phyloP scores from a whole-genome alignment of 2,113 vertebrate species.

The Saccopteryx leptura region DNA sequence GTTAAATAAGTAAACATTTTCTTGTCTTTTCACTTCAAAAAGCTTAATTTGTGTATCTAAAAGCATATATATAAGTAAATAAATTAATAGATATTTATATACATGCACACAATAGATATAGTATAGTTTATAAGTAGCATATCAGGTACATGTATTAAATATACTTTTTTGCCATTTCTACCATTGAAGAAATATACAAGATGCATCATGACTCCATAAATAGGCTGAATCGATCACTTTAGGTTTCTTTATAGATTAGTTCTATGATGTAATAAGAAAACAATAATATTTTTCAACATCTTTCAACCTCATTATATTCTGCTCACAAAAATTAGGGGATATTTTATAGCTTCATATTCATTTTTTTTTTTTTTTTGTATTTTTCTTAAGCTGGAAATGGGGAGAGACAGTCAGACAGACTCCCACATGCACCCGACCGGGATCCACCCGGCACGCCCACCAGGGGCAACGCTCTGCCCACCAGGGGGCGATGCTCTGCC shows the following conservation, averaged over 20 bases:
- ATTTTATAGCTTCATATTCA: too few relatives aligned
- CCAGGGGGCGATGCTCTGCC: too few relatives aligned
- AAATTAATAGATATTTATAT: neutral
- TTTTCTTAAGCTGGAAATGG: too few relatives aligned
- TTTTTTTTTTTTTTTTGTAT: too few relatives aligned
- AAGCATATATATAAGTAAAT: neutral
- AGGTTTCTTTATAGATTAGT: constrained; percentile 18
- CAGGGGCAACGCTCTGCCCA: too few relatives aligned
- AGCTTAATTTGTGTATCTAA: neutral
- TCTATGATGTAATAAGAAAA: neutral
- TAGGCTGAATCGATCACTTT: neutral
- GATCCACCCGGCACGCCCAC: too few relatives aligned
- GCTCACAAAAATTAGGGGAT: too few relatives aligned
- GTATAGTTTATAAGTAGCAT: neutral
- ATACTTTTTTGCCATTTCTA: neutral
- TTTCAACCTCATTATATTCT: neutral
- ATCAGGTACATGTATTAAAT: neutral
- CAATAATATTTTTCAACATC: neutral
- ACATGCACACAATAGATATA: neutral
- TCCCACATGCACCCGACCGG: too few relatives aligned
- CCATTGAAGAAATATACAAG: neutral
- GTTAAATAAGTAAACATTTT: constrained; percentile 15
- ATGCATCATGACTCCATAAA: neutral
- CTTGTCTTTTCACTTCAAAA: neutral
- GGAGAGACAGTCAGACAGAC: too few relatives aligned